Percentiles rank a stretch among this genome's conserved stretches.
phyloP scores from a whole-genome alignment of 2,888 invertebrate genomes.

The Acanthosepion esculentum region DNA sequence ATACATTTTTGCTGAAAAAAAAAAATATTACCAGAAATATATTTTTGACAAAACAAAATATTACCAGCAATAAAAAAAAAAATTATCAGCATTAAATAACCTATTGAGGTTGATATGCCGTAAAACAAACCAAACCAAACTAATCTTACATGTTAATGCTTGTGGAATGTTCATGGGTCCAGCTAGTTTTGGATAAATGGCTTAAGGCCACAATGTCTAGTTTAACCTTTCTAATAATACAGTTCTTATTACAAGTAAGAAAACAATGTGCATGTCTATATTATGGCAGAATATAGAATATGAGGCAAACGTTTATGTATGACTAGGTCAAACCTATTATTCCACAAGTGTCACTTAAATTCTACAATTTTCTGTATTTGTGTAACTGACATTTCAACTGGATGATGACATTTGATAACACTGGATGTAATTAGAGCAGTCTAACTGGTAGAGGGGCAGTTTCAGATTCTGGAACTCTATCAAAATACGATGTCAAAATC shows the following conservation, averaged over 20 bases:
- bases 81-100: too few species aligned
- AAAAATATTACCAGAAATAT: too few species aligned
- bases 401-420: not conserved
- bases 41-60: too few species aligned
- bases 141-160: too few species aligned
- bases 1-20: too few species aligned
- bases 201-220: too few species aligned
- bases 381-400: not conserved
- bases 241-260: not conserved
- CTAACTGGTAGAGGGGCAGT: not conserved
- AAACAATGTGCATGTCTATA: not conserved
- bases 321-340: slow-evolving; percentile 33
- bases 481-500: not conserved
- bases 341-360: not conserved
- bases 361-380: not conserved
- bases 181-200: too few species aligned
- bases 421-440: not conserved
- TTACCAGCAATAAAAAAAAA: too few species aligned
- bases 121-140: too few species aligned
- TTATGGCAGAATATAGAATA: not conserved
- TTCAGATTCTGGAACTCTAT: not conserved
- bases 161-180: too few species aligned
- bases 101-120: too few species aligned
- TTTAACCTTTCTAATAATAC: too few species aligned
- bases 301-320: not conserved